phyloP scores from a whole-genome alignment of 2,888 invertebrate species.

The Tipula unca region DNA sequence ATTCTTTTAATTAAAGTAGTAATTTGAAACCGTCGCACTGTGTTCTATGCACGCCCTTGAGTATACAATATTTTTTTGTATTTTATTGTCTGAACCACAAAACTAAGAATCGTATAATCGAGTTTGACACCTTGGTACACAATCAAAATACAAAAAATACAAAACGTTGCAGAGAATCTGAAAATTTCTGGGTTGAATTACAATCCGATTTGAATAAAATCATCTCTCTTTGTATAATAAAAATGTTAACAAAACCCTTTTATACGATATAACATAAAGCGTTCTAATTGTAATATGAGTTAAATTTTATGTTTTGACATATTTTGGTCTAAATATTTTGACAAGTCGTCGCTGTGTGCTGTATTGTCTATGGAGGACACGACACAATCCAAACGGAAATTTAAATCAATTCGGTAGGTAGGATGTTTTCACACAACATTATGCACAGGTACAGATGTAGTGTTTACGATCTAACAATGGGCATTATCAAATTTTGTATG shows the following conservation, averaged over 20 bases:
- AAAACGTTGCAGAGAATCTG: neutral
- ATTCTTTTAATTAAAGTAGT: neutral
- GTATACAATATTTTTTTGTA: neutral
- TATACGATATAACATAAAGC: neutral
- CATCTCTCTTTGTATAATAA: neutral
- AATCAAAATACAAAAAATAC: neutral
- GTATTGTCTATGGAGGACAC: neutral
- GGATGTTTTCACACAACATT: neutral
- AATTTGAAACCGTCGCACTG: neutral
- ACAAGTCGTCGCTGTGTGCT: constrained; percentile 20
- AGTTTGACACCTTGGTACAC: neutral
- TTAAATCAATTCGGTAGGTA: neutral
- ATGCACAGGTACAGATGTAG: neutral
- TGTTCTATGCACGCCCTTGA: neutral
- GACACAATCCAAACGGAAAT: neutral
- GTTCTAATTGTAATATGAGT: neutral
- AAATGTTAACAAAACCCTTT: neutral
- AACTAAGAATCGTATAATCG: neutral
- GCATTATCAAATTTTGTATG: neutral
- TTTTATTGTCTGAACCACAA: neutral
- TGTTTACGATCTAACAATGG: neutral
- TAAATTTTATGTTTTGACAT: constrained; percentile 23
- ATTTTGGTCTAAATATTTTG: constrained; percentile 23
- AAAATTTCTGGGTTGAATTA: neutral
- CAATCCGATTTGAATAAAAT: neutral